Percentiles rank a stretch among this genome's conserved stretches.
These are phyloP conservation scores for Apogon hyalosoma DNA, from an alignment of 2,797 vertebrate species.

Conservation along the genomic window DNA sequence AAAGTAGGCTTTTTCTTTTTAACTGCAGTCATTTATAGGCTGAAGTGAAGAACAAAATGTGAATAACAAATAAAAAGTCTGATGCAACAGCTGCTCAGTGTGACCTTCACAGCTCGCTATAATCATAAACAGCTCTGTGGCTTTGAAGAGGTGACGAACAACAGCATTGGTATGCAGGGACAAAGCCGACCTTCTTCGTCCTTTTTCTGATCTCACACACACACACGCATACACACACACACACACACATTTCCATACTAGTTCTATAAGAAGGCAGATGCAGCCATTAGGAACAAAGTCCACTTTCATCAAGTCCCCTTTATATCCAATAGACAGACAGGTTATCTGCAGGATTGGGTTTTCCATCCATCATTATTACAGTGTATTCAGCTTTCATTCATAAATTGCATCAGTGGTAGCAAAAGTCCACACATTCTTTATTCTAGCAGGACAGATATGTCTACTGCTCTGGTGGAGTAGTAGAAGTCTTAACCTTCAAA, in stretches of 20 bases:
- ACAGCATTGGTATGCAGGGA: conserved; percentile 45
- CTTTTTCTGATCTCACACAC: conserved; percentile 26
- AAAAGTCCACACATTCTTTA: too few species aligned
- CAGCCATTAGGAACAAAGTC: conserved; percentile 31
- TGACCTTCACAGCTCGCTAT: conserved; percentile 56
- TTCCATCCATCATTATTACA: background rate
- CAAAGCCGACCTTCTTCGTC: conserved; percentile 39
- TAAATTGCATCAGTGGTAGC: conserved; percentile 18
- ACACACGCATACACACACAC: conserved; percentile 11
- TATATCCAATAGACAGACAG: conserved; percentile 16
- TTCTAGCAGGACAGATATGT: too few species aligned
- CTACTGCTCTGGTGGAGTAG: too few species aligned
- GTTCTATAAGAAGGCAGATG: conserved; percentile 15
- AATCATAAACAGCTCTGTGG: conserved; percentile 38
- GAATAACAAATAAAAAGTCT: conserved; percentile 48
- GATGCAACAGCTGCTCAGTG: conserved; percentile 50
- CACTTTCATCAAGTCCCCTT: conserved; percentile 38
- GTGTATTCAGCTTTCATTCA: conserved; percentile 32
- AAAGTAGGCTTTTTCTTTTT: conserved; percentile 31
- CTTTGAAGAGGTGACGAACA: conserved; percentile 50
- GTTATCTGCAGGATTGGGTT: conserved; percentile 14
- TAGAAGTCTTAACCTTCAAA: too few species aligned
- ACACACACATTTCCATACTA: conserved; percentile 11
- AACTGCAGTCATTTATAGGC: conserved; percentile 24
- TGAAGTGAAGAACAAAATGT: conserved; percentile 32